phyloP scores from a whole-genome alignment of 2,113 vertebrate species.

The Psittacula cyanocephala region DNA sequence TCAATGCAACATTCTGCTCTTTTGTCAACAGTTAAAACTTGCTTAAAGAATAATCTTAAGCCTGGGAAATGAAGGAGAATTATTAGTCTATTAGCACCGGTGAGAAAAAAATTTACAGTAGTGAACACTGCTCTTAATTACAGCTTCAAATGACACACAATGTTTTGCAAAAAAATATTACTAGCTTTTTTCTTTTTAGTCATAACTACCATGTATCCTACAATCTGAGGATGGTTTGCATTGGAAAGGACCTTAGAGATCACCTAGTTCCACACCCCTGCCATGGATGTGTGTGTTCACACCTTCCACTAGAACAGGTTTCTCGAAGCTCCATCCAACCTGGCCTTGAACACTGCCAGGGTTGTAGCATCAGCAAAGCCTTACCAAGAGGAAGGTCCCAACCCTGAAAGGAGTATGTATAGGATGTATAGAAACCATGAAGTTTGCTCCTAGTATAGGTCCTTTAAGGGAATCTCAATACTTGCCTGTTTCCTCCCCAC shows the following conservation, averaged over 20 bases:
- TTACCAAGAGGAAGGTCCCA: not conserved
- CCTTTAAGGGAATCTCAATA: not conserved
- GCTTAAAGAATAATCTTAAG: not conserved
- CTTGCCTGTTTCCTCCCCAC: too few relatives aligned
- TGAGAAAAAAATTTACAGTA: not conserved
- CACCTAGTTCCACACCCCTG: not conserved
- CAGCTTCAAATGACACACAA: not conserved
- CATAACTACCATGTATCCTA: not conserved
- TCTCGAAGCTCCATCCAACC: not conserved
- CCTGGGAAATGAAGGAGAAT: not conserved
- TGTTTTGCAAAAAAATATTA: not conserved
- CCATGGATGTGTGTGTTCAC: not conserved
- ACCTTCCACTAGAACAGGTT: not conserved
- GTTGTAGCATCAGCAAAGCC: not conserved
- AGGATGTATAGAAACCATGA: not conserved
- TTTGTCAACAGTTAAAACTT: not conserved
- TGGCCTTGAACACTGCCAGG: not conserved
- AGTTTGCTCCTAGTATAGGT: not conserved
- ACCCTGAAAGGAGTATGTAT: not conserved
- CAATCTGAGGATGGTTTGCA: not conserved
- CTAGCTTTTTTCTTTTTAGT: not conserved
- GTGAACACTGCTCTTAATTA: not conserved
- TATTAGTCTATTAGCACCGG: not conserved
- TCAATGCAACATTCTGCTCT: not conserved
- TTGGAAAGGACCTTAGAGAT: not conserved